Base-by-base conservation (phyloP, 1,140 invertebrate species). In the Bacillus rossius region DNA sequence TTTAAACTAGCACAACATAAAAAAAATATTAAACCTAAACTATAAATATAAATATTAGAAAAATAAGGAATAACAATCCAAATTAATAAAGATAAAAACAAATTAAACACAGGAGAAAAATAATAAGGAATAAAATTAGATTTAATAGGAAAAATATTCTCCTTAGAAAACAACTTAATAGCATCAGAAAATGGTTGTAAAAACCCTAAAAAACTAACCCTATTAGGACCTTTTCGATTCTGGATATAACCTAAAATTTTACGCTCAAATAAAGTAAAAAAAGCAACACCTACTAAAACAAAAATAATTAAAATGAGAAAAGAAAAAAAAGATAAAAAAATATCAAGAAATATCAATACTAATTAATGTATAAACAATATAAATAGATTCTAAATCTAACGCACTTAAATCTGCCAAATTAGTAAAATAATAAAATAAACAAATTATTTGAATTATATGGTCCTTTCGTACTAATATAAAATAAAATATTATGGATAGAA, bases 381-480 rank as follows among this genome's bases (percentile, higher is more conserved):
- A 67, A 43, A 77, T 78, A 78, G 78, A 74, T 79, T 78, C 78
- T 82, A 83, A 83, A 81, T 81, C 74, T 78, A 81, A 73, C 69
- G 71, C 78, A 83, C 71, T 79, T 34, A 75, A 66, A 2, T 81
- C 80, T 82, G 78, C 70, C 77, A 82, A 81, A 79, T 73, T 79
- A 81, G 75, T 70, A 69, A 69, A 65, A 65, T 60, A 61, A 68
- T 68, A 74, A 71, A 73, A 65, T 67, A 72, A 69, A 60, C 70
- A 64, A 53, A 64, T 71, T 66, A 67, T 71, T 64, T 64, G 64
- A 59, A 69, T 65, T 74, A 71, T 64, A 66, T 68, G 69, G 64
- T 84, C 82, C 82, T 85, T 85, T 84, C 80, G 81, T 84, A 85
- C 80, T 81, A 84, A 77, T 78, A 75, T 74, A 75, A 73, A 68